Conservation (phyloP, 1,140 invertebrate genomes). For the Pygmarrhopalites habei region DNA sequence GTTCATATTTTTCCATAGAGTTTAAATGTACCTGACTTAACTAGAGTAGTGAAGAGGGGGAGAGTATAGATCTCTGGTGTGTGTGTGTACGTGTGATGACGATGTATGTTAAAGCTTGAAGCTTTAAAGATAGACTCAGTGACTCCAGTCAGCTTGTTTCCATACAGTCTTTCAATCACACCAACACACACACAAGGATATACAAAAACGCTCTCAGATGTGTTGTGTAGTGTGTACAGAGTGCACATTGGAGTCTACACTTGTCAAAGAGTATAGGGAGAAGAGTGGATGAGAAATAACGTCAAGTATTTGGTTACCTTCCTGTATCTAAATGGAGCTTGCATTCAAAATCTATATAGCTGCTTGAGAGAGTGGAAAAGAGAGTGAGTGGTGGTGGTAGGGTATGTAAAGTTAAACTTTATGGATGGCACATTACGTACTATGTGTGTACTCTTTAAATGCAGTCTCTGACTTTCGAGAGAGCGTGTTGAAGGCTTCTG, state of each 20-base stretch:
- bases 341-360: not conserved
- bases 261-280: no score
- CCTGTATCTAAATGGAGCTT: constrained; percentile 4
- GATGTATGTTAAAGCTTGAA: not conserved
- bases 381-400: not conserved
- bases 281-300: no score
- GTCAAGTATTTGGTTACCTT: constrained; percentile 7
- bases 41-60: no score
- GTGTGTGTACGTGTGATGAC: no score
- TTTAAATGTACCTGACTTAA: no score
- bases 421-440: not conserved
- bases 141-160: not conserved
- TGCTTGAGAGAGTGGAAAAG: not conserved
- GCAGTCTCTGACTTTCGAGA: no score
- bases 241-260: no score
- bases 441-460: no score
- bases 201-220: not conserved
- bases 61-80: no score
- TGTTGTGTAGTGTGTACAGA: not conserved
- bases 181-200: not conserved
- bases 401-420: not conserved
- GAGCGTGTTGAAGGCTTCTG: no score
- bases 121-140: not conserved
- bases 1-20: no score
- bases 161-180: not conserved